Evolutionary conservation across 2,888 invertebrate species (phyloP).

Genomic region (Ypsolopha scabrella): DNA sequence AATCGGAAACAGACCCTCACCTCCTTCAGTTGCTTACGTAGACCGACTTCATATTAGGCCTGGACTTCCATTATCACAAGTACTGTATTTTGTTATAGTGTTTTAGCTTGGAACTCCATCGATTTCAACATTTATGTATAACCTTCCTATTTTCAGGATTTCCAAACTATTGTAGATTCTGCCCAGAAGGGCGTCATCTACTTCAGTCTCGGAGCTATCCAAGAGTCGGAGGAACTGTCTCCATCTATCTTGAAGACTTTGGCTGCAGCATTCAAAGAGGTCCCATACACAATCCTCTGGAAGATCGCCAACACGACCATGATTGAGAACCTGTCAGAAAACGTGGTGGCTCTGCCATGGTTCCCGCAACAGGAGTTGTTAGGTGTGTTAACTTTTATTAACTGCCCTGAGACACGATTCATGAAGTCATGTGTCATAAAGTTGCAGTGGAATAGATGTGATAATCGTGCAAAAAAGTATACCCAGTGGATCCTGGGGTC

Average conservation of each 20-base stretch:
- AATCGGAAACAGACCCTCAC: conserved; percentile 46
- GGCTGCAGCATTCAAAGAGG: conserved; percentile 50
- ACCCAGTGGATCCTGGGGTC: too few species aligned
- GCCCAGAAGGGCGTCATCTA: conserved; percentile 55
- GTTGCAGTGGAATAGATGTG: too few species aligned
- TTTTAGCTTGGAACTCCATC: background rate
- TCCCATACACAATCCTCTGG: conserved; percentile 64
- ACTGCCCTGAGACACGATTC: too few species aligned
- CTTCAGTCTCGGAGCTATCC: conserved; percentile 63
- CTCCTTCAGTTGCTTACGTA: conserved; percentile 42
- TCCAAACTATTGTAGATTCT: conserved; percentile 39
- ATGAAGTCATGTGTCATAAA: too few species aligned
- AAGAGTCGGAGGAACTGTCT: conserved; percentile 52
- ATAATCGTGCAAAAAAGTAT: too few species aligned
- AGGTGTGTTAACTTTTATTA: conserved; percentile 26
- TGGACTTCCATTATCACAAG: conserved; percentile 35
- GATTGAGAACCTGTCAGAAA: conserved; percentile 40
- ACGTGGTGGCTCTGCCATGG: conserved; percentile 59
- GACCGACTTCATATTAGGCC: conserved; percentile 54
- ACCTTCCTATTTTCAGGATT: conserved; percentile 30
- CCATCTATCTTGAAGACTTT: conserved; percentile 41
- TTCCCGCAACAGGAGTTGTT: conserved; percentile 69
- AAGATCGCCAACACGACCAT: conserved; percentile 56
- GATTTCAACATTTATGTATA: background rate
- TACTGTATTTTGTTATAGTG: conserved; percentile 13